These are phyloP conservation scores for Tipula lateralis DNA, from an alignment of 2,888 invertebrate genomes.

Conservation along the genomic window DNA sequence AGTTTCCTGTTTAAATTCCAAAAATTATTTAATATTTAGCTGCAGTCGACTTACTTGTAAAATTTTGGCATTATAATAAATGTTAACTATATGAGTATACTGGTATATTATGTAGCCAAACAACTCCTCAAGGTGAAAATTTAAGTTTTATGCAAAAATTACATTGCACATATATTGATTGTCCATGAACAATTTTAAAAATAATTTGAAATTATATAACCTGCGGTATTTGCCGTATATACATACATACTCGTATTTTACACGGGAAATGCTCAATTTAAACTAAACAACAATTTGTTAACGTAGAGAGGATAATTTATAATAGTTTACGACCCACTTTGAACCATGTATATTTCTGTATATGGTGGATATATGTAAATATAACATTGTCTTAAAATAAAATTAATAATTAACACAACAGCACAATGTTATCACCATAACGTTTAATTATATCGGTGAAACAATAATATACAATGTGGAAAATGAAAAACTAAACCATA, in stretches of 20 bases:
- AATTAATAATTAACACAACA: not conserved
- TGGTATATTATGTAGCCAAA: not conserved
- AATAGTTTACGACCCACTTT: constrained; percentile 24
- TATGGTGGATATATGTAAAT: not conserved
- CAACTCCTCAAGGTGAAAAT: not conserved
- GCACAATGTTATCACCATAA: not conserved
- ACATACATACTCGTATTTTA: not conserved
- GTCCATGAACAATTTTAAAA: constrained; percentile 7
- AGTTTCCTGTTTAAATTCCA: not conserved
- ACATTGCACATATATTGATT: not conserved
- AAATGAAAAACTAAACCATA: not conserved
- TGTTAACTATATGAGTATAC: too few relatives aligned
- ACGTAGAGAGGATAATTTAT: not conserved
- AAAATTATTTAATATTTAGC: not conserved
- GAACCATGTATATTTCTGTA: not conserved
- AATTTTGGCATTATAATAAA: not conserved
- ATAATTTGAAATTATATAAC: constrained; percentile 8
- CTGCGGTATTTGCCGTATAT: not conserved
- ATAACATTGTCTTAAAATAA: not conserved
- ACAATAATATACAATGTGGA: not conserved
- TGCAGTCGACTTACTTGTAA: not conserved
- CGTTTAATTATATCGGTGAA: constrained; percentile 11
- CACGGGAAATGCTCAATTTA: not conserved
- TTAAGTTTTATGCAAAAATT: not conserved
- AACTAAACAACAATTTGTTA: not conserved